A percentile compares a stretch with the other conserved stretches of the same genome.
Conservation (phyloP, 2,113 vertebrate species). For the Okapia johnstoni region DNA sequence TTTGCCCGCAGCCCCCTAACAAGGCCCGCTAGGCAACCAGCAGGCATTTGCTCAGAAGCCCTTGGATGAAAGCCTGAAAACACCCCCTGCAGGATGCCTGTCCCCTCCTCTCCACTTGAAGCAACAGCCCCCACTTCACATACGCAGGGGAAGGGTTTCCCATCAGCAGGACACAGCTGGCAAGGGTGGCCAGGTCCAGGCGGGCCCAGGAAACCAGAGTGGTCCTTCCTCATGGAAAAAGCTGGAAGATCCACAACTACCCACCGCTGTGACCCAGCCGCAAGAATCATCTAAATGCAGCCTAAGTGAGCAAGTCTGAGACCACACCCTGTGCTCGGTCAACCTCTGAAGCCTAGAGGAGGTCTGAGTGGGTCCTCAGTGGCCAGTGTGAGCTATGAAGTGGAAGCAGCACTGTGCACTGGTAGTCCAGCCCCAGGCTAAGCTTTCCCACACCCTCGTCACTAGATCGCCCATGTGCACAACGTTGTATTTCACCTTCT, state of each 20-base stretch:
- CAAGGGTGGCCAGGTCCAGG: not conserved
- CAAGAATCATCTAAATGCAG: not conserved
- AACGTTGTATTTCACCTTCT: not conserved
- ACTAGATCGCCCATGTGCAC: rapidly evolving
- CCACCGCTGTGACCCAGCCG: not conserved
- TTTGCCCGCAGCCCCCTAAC: not conserved
- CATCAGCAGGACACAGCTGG: not conserved
- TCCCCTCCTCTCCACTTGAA: not conserved
- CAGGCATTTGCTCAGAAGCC: not conserved
- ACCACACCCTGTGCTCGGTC: not conserved
- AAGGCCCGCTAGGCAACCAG: not conserved
- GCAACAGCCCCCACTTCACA: not conserved
- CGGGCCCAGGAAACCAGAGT: not conserved
- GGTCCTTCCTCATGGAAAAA: not conserved
- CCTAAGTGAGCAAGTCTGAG: not conserved
- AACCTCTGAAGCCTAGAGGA: not conserved
- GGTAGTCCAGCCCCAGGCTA: rapidly evolving
- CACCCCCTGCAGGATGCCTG: not conserved
- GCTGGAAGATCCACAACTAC: not conserved
- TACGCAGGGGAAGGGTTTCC: not conserved
- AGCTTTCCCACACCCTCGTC: not conserved
- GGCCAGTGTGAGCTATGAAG: rapidly evolving
- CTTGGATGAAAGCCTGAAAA: not conserved
- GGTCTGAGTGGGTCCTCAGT: not conserved
- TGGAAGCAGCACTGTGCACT: rapidly evolving